Evolutionary conservation across 1,140 invertebrate species (phyloP), one percentile per base, ranked within the genome.

Genomic region (Oreohelix idahoensis): DNA sequence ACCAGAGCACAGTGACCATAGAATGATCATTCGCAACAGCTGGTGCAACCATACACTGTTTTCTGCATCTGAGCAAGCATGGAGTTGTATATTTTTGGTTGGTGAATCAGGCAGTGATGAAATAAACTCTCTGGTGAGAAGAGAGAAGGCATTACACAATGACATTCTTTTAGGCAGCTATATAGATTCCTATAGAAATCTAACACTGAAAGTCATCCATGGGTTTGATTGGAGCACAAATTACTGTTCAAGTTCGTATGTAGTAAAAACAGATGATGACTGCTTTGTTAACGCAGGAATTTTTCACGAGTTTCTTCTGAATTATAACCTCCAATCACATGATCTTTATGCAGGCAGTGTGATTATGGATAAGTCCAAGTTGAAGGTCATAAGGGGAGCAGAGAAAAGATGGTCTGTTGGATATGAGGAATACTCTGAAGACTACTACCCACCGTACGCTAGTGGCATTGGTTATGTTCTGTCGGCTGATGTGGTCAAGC

Each of bases 221-320:
- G 89, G 88, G 45, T 82, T 90, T 20, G 49, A 84, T 23, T 90
- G 89, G 89, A 81, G 83, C 23, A 53, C 66, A 39, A 71, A 32
- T 42, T 76, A 81, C 70, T 88, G 87, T 77, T 79, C 84, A 45
- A 79, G 82, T 53, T 82, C 87, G 10, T 90, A 85, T 79, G 74
- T 89, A 5, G 53, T 90, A 26, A 90, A 90, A 83, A 90, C 89
- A 73, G 89, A 90, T 74, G 89, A 90, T 83, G 89, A 90, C 63
- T 90, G 89, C 84, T 90, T 87, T 86, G 88, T 90, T 1, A 89
- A 90, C 81, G 85, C 87, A 36, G 38, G 77, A 73, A 82, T 89
- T 23, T n/a, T 90, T n/a, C 75, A 88, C 81, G 73, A 85, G 20
- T 87, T 89, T 53, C 84, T 90, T 8, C 42, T 86, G 17, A 79